Percentiles rank a stretch among this genome's conserved stretches.
Conservation (phyloP, 1,140 invertebrate genomes). For the Triops longicaudatus region DNA sequence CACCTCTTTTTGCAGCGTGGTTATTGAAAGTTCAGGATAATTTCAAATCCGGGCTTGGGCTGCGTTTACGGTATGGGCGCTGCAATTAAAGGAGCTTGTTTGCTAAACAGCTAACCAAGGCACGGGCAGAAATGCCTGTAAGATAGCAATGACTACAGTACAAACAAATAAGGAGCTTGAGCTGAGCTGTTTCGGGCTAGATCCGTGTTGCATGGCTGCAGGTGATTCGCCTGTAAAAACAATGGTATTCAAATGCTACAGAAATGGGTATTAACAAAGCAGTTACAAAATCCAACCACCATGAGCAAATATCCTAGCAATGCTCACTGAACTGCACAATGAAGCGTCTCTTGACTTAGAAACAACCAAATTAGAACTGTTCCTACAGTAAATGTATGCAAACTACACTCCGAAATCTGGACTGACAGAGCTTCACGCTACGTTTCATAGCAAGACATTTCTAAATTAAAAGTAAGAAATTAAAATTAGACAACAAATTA, state of each 20-base stretch:
- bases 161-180: constrained; percentile 17
- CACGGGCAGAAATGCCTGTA: constrained; percentile 14
- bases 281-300: neutral
- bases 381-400: neutral
- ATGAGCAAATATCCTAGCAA: constrained; percentile 9
- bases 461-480: no score
- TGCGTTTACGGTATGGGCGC: neutral
- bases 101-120: constrained; percentile 11
- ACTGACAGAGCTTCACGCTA: no score
- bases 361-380: neutral
- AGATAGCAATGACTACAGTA: constrained; percentile 19
- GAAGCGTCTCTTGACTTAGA: neutral
- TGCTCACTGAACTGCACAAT: neutral
- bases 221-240: constrained; percentile 47
- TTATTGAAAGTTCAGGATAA: neutral
- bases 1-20: neutral
- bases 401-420: no score
- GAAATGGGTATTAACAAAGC: constrained; percentile 3
- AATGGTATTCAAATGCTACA: neutral
- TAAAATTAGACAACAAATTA: no score
- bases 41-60: neutral
- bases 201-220: constrained; percentile 50
- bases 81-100: constrained; percentile 1
- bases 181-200: constrained; percentile 21
- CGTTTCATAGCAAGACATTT: no score